Evolutionary conservation across 2,797 vertebrate genomes (phyloP).

Genomic region (Anabacerthia variegaticeps): DNA sequence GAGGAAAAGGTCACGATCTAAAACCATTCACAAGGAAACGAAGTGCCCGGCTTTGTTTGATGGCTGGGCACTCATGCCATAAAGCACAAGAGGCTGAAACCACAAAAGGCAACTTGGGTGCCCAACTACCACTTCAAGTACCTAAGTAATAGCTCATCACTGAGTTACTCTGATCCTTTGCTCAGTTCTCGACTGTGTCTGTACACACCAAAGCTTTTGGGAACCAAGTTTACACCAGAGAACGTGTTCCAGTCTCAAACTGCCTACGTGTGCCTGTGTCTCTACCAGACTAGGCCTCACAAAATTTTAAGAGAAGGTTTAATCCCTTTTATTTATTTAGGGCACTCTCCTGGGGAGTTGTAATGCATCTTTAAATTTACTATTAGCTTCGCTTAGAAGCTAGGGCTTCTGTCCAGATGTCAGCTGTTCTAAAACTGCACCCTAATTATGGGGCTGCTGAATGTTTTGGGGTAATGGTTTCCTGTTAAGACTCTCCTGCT

Average conservation of each 20-base stretch:
- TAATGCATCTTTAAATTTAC: background rate
- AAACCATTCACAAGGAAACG: background rate
- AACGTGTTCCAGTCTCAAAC: background rate
- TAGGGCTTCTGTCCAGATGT: background rate
- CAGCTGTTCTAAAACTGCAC: background rate
- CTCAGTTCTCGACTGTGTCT: background rate
- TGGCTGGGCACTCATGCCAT: background rate
- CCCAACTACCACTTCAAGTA: background rate
- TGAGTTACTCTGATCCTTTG: background rate
- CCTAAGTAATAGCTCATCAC: background rate
- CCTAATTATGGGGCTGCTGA: background rate
- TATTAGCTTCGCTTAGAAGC: background rate
- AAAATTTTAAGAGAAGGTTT: background rate
- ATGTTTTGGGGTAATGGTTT: background rate
- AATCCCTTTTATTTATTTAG: background rate
- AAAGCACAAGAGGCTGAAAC: background rate
- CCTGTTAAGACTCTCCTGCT: background rate
- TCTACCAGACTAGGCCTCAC: background rate
- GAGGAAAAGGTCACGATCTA: background rate
- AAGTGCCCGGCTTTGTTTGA: background rate
- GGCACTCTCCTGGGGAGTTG: background rate
- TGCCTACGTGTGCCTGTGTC: background rate
- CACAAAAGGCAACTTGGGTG: background rate
- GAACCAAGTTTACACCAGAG: background rate
- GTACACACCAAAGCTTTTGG: background rate